Conservation (phyloP, 2,797 vertebrate genomes). For the Kryptopterus vitreolus region DNA sequence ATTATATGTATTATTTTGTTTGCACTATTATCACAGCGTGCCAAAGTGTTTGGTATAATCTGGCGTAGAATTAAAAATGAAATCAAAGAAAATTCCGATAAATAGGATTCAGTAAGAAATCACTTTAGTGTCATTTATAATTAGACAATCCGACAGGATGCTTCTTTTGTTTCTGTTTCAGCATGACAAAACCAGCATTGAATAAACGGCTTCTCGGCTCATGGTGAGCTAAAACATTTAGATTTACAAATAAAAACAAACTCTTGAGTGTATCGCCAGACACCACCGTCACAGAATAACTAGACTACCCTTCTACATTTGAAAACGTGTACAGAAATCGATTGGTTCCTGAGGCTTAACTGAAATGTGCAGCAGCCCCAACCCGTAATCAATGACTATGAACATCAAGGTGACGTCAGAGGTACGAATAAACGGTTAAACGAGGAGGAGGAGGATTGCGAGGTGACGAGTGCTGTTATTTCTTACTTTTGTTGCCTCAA, state of each 20-base stretch:
- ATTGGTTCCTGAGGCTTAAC: constrained; percentile 53
- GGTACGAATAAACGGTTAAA: constrained; percentile 23
- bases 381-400: constrained; percentile 49
- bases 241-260: constrained; percentile 22
- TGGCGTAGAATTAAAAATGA: neutral
- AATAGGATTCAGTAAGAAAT: constrained; percentile 43
- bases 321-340: constrained; percentile 30
- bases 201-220: constrained; percentile 35
- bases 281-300: constrained; percentile 36
- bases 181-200: constrained; percentile 36
- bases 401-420: constrained; percentile 44
- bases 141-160: constrained; percentile 35
- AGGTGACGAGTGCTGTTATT: constrained; percentile 14
- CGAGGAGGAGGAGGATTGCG: neutral
- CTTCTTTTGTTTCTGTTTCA: constrained; percentile 32
- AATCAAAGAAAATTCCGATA: constrained; percentile 14
- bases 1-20: neutral
- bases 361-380: constrained; percentile 40
- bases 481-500: neutral
- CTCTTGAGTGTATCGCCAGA: neutral
- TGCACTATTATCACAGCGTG: neutral
- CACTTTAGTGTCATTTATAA: constrained; percentile 53
- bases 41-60: neutral
- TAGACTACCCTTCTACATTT: constrained; percentile 33
- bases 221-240: constrained; percentile 8